A percentile compares a stretch with the other conserved stretches of the same genome.
Conservation (phyloP, 1,140 invertebrate species). For the Vanessa atalanta region DNA sequence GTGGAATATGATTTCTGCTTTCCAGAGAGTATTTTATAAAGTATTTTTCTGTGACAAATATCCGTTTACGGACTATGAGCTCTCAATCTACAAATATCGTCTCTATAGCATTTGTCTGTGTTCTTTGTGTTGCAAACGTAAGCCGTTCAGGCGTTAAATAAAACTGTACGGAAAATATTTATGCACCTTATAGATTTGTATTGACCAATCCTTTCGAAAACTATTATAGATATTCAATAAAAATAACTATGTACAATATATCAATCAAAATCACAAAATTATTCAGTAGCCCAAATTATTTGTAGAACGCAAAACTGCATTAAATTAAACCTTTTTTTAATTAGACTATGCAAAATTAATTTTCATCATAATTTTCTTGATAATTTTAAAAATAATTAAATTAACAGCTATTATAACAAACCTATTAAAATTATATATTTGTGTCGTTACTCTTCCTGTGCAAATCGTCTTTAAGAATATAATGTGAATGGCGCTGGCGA, state of each 20-base stretch:
- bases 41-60: neutral
- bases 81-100: neutral
- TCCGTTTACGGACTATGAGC: neutral
- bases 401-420: neutral
- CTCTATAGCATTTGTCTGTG: constrained; percentile 1
- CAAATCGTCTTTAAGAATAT: constrained; percentile 21
- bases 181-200: neutral
- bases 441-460: neutral
- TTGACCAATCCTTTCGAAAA: neutral
- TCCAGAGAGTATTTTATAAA: neutral
- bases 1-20: neutral
- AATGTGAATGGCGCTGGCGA: constrained; percentile 19
- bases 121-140: constrained; percentile 2
- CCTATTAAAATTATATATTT: neutral
- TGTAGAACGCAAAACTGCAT: no score
- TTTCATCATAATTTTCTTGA: no score
- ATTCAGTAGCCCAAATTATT: no score
- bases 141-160: constrained; percentile 2
- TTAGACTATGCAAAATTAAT: no score
- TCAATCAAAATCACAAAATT: no score
- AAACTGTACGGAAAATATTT: constrained; percentile 4
- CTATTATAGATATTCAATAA: neutral
- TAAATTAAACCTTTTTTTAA: no score
- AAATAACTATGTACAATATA: neutral
- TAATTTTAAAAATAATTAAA: no score